Percentiles rank a stretch among this genome's conserved stretches.
Conservation (phyloP, 2,888 invertebrate genomes). For the Callosobruchus maculatus region DNA sequence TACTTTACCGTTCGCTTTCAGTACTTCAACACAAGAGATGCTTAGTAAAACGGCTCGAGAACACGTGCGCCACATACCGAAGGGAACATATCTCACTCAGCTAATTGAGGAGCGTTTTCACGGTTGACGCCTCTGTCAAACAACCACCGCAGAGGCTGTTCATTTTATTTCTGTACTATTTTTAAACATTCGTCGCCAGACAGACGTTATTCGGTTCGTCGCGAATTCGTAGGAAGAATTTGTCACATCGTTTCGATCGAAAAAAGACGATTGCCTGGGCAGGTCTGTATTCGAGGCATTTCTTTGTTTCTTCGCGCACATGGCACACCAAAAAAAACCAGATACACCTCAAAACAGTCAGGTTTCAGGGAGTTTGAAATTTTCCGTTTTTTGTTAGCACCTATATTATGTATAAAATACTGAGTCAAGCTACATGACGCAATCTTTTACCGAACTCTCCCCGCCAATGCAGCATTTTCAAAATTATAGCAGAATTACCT, state of each 20-base stretch:
- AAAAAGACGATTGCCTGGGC: neutral
- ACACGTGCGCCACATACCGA: slow-evolving; percentile 1
- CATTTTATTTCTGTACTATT: slow-evolving; percentile 31
- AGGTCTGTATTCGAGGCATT: neutral
- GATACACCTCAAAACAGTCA: no score
- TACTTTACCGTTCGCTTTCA: neutral
- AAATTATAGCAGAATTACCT: no score
- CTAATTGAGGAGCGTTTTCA: slow-evolving; percentile 48
- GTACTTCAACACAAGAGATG: neutral
- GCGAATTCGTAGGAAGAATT: neutral
- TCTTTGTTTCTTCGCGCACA: neutral
- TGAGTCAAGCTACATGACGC: no score
- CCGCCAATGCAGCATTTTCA: no score
- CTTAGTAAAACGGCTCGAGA: neutral
- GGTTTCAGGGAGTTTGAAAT: no score
- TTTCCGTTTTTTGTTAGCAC: no score
- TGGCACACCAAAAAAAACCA: no score
- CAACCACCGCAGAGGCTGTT: slow-evolving; percentile 38
- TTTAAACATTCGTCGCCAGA: neutral
- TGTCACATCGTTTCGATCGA: neutral
- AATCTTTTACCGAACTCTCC: no score
- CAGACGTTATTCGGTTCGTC: neutral
- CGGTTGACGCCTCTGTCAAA: slow-evolving; percentile 46
- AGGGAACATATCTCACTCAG: slow-evolving; percentile 43
- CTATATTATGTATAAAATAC: no score